Evolutionary conservation across 2,797 vertebrate species (phyloP).

Genomic region (Sebastes dallii): DNA sequence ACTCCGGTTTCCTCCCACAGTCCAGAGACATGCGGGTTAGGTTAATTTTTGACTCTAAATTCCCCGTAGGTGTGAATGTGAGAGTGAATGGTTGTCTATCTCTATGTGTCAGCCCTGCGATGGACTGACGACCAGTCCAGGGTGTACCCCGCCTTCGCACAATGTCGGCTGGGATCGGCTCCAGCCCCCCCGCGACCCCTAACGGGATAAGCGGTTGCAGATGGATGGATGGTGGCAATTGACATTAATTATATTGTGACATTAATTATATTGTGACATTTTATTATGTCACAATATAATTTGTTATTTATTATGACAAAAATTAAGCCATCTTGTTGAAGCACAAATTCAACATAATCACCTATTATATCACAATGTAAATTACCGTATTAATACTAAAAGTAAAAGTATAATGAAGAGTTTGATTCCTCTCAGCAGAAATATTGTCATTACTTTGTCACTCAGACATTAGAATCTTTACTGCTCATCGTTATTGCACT

Average conservation of each 20-base stretch:
- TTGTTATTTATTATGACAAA: background rate
- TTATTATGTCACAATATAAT: background rate
- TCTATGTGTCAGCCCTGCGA: too few species aligned
- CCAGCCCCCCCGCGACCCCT: too few species aligned
- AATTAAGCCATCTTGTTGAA: background rate
- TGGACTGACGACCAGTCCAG: too few species aligned
- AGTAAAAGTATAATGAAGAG: background rate
- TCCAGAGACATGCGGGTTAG: too few species aligned
- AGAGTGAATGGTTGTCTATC: too few species aligned
- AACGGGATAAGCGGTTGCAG: too few species aligned
- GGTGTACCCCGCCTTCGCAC: too few species aligned
- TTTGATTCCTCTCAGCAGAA: background rate
- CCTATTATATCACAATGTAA: background rate
- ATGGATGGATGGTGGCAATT: background rate
- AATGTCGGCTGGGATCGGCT: too few species aligned
- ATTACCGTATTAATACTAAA: background rate
- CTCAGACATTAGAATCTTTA: background rate
- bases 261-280: background rate
- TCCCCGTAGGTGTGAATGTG: too few species aligned
- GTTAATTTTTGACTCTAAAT: too few species aligned
- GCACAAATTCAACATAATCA: background rate
- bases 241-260: background rate
- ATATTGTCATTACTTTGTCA: background rate
- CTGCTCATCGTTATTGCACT: background rate
- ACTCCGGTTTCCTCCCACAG: too few species aligned